Evolutionary conservation across 2,888 invertebrate species (phyloP).

Genomic region (Nomada ferruginata): DNA sequence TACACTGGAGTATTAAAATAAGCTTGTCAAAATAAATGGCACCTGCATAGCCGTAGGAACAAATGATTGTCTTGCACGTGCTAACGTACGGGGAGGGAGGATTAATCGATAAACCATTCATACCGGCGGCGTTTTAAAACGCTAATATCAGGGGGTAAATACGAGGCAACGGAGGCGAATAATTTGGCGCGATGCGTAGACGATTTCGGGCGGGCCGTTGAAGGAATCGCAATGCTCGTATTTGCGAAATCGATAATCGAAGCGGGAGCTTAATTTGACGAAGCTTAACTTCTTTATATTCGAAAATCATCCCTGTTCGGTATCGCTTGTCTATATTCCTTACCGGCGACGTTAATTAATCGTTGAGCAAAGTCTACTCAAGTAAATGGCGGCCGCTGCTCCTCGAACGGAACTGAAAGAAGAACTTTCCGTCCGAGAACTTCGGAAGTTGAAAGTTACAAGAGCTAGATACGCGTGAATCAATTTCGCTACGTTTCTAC

Average conservation of each 20-base stretch:
- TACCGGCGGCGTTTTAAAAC: conserved; percentile 11
- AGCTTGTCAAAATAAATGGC: conserved; percentile 38
- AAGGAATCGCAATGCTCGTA: background rate
- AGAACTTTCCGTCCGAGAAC: conserved; percentile 49
- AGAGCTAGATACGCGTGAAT: conserved; percentile 53
- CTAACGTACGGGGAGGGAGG: conserved; percentile 2
- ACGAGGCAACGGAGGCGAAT: no score
- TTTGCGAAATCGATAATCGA: background rate
- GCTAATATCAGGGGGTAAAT: no score
- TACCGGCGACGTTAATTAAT: conserved; percentile 61
- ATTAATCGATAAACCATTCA: conserved; percentile 37
- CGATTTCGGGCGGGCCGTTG: no score
- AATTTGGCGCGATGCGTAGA: no score
- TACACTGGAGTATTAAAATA: conserved; percentile 4
- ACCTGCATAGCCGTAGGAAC: conserved; percentile 24
- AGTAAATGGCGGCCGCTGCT: conserved; percentile 41
- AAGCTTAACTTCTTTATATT: background rate
- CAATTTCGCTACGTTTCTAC: conserved; percentile 54
- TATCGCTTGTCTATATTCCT: conserved; percentile 27
- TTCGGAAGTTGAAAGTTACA: conserved; percentile 55
- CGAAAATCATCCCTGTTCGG: background rate
- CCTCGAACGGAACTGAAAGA: conserved; percentile 27
- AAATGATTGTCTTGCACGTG: conserved; percentile 11
- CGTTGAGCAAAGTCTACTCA: conserved; percentile 47
- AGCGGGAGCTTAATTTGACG: background rate